A percentile compares a stretch with the other conserved stretches of the same genome.
Conservation (phyloP, 2,888 invertebrate genomes). For the Epirrhoe tristata region DNA sequence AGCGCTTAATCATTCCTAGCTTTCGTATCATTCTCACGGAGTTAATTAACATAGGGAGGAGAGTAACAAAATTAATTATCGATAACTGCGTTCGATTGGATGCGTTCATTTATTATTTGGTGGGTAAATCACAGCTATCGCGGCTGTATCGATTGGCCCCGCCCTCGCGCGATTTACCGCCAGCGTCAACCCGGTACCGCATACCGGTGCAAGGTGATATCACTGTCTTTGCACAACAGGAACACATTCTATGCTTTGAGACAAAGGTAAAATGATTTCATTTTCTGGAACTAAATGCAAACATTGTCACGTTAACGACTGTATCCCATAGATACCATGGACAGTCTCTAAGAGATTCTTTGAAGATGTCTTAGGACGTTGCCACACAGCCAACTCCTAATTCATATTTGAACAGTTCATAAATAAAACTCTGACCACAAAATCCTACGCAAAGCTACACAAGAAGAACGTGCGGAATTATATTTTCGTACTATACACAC, state of each 20-base stretch:
- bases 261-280: neutral
- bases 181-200: constrained; percentile 63
- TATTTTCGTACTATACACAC: no score
- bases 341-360: no score
- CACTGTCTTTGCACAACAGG: constrained; percentile 30
- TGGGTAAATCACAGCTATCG: constrained; percentile 75
- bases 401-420: no score
- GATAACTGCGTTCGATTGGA: constrained; percentile 71
- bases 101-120: constrained; percentile 68
- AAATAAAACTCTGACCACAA: no score
- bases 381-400: no score
- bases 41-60: constrained; percentile 72
- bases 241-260: neutral
- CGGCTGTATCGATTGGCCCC: constrained; percentile 56
- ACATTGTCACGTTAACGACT: no score
- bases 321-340: no score
- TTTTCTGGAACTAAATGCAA: no score
- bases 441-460: no score
- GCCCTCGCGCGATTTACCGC: constrained; percentile 61
- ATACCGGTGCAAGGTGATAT: constrained; percentile 51
- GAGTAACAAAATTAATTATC: constrained; percentile 74
- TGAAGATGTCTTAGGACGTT: no score
- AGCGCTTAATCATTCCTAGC: constrained; percentile 49
- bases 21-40: constrained; percentile 63
- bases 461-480: no score